Evolutionary conservation across 92 coral and sea anemone genomes (phyloP), one percentile per base, ranked within the genome.

Genomic region (Porites lobata): DNA sequence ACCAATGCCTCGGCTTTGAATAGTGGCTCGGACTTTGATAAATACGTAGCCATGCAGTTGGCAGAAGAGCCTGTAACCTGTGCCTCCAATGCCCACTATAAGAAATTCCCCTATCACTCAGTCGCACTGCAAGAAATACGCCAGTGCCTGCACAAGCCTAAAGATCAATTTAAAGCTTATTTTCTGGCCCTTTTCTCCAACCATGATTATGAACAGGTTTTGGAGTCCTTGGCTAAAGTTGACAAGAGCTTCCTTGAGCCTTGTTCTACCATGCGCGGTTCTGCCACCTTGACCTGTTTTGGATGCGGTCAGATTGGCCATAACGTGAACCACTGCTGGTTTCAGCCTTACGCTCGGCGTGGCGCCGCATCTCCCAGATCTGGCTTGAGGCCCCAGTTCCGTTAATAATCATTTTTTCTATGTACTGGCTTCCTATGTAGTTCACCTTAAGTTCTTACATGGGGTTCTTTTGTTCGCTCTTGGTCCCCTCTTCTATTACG

Each of bases 161-260:
- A 65, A 7, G 17, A 18, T 7, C 69, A 76, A 19, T 65, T 76
- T 53, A 85, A 85, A 18, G 83, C 89, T 10, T 64, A 52, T 13
- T 85, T 85, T 61, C 61, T 85, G 56, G 32, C 89, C 26, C 62
- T 85, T 17, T 85, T 76, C 73, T 80, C 89, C 5, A 82, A 76
- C 53, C 75, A 50, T 50, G 83, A 76, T 26, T 85, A 21, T 19
- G 12, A 74, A 29, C 75, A 85, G 6, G 70, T 76, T 11, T 24
- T 77, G 18, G 62, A 85, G 59, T 72, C 81, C 9, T 19, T 50
- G 43, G 69, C 87, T 14, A 83, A 72, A 47, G 81, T 83, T 26
- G 74, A 84, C 21, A 84, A 71, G 77, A 18, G 82, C 12, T 29
- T 72, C 9, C n/a, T 56, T 54, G 9, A 43, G 21, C 65, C 85